phyloP scores from a whole-genome alignment of 2,888 invertebrate species.

The Cheilosia pagana region DNA sequence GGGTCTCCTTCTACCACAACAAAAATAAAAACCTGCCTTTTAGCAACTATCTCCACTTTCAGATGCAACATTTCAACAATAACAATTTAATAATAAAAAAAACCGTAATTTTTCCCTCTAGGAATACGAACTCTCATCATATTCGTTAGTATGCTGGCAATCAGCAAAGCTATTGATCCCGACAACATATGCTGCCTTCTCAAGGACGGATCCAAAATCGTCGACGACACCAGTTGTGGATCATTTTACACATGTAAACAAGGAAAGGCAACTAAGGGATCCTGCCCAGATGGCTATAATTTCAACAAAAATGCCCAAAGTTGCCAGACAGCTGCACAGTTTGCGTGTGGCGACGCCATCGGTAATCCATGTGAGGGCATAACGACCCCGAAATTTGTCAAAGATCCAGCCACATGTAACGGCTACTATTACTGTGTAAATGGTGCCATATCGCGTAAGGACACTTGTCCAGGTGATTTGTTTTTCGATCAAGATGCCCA shows the following conservation, averaged over 20 bases:
- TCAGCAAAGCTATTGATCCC: constrained; percentile 30
- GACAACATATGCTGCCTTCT: constrained; percentile 75
- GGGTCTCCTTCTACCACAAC: no score
- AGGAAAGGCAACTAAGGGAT: constrained; percentile 57
- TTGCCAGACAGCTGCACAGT: constrained; percentile 67
- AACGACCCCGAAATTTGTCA: constrained; percentile 64
- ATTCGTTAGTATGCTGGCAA: constrained; percentile 1
- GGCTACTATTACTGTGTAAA: constrained; percentile 76
- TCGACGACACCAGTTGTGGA: constrained; percentile 68
- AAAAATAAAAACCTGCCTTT: no score
- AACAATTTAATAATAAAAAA: no score
- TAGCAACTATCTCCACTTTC: no score
- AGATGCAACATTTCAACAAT: no score
- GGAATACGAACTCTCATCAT: not conserved
- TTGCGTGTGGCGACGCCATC: constrained; percentile 52
- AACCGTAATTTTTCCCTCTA: not conserved
- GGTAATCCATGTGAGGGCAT: constrained; percentile 67
- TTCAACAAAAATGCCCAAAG: constrained; percentile 76
- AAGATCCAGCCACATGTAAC: constrained; percentile 72
- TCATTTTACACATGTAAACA: constrained; percentile 74
- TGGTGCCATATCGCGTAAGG: constrained; percentile 42
- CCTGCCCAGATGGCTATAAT: constrained; percentile 66
- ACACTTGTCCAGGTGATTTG: constrained; percentile 75
- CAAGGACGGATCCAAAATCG: constrained; percentile 66
- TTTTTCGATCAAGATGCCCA: constrained; percentile 74